Evolutionary conservation across 2,797 vertebrate genomes (phyloP), one percentile per base, ranked within the genome.

Genomic region (Leptoclinus maculatus): DNA sequence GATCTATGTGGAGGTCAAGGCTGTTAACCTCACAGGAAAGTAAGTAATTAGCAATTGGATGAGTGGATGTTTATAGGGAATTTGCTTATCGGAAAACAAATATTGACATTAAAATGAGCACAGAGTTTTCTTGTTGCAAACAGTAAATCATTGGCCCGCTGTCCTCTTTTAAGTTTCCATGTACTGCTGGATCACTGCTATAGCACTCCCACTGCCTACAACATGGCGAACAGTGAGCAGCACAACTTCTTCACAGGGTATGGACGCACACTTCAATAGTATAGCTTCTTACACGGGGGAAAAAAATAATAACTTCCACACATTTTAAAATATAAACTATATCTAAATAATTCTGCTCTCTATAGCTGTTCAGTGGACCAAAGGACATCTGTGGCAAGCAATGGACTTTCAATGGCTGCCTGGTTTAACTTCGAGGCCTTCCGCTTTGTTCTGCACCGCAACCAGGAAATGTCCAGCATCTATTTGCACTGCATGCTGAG

Each of bases 401-500:
- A 96, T 3, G 95, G 96, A 2, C 2, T 76, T 3, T 90, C 89
- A 54, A 90, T 62, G 17, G 60, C 21, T 12, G 90, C 95, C 16
- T 83, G 39, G 11, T 96, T 96, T 71, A 79, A 89, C 79, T 96
- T 96, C 51, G 93, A 96, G 80, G 89, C 96, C 9, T 96, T 96
- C 83, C 94, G 96, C 76, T 96, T 96, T 16, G 77, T 95, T 71
- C 84, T 92, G 86, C 93, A 96, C 86, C 91, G 86, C 0, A 76
- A 92, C 76, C 80, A 87, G 78, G 79, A 91, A 41, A 89, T 80
- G 71, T 96, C 96, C 81, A 93, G 83, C 79, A 87, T 95, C 72
- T 96, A 92, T 56, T 58, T 96, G 69, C 95, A 96, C 85, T 96
- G 96, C 82, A 92, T 95, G n/a, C 81, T 96, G 73, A 92, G 94